These are phyloP conservation scores for Procambarus virginalis DNA, from an alignment of 1,140 invertebrate genomes.

Conservation along the genomic window DNA sequence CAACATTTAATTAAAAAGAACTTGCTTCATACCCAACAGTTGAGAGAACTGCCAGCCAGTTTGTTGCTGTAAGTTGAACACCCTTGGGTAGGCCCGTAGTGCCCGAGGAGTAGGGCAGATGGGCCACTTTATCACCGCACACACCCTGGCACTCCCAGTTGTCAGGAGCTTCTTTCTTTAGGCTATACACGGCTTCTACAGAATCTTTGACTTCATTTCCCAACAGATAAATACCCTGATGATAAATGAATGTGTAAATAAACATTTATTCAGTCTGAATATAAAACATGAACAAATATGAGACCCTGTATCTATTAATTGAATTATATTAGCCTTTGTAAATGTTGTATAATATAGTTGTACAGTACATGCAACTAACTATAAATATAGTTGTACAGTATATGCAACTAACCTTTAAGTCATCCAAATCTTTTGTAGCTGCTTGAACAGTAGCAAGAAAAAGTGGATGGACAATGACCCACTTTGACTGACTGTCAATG, in stretches of 20 bases:
- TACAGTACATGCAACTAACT: constrained; percentile 2
- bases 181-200: constrained; percentile 14
- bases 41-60: constrained; percentile 51
- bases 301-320: no score
- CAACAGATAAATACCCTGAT: constrained; percentile 47
- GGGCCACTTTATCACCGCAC: constrained; percentile 52
- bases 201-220: constrained; percentile 20
- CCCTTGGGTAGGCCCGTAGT: constrained; percentile 93
- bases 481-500: constrained; percentile 29
- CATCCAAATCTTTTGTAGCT: constrained; percentile 40
- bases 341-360: no score
- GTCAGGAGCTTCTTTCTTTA: constrained; percentile 30
- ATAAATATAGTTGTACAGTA: not conserved
- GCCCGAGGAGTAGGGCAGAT: constrained; percentile 80
- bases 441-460: constrained; percentile 34
- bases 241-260: not conserved
- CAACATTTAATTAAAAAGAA: not conserved
- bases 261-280: not conserved
- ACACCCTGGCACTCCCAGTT: constrained; percentile 27
- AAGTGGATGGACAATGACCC: constrained; percentile 43
- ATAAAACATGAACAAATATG: not conserved
- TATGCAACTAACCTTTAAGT: constrained; percentile 24
- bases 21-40: constrained; percentile 26
- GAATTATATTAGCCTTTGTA: no score
- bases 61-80: constrained; percentile 80